phyloP scores from a whole-genome alignment of 2,797 vertebrate genomes.

The Adelosebastes latens region DNA sequence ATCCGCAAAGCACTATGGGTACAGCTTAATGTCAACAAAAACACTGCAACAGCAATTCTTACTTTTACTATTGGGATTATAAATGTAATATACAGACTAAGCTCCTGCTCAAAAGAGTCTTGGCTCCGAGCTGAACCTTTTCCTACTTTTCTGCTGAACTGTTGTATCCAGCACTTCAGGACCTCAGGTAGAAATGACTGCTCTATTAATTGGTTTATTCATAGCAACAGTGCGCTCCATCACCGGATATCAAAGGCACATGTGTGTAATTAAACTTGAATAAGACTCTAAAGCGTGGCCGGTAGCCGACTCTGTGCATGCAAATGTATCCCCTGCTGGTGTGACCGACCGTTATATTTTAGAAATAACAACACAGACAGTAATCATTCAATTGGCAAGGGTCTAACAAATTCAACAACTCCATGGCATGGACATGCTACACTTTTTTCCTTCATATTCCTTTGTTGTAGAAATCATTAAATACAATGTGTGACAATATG shows the following conservation, averaged over 20 bases:
- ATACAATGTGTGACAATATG: no score
- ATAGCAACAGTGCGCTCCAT: slow-evolving; percentile 41
- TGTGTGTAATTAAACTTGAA: slow-evolving; percentile 57
- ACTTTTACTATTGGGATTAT: slow-evolving; percentile 48
- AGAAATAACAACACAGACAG: slow-evolving; percentile 4
- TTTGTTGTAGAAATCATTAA: no score
- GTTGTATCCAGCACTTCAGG: slow-evolving; percentile 30
- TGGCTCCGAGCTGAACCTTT: slow-evolving; percentile 16
- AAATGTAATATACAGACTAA: slow-evolving; percentile 39
- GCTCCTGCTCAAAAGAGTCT: slow-evolving; percentile 12
- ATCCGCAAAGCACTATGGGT: slow-evolving; percentile 9
- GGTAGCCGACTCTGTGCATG: not conserved
- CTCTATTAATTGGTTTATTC: slow-evolving; percentile 55
- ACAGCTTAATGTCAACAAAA: slow-evolving; percentile 45
- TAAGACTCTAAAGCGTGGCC: slow-evolving; percentile 32
- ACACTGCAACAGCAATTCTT: slow-evolving; percentile 31
- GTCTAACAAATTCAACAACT: not conserved
- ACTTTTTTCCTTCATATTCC: not conserved
- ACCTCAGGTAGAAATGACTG: slow-evolving; percentile 53
- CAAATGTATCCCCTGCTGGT: slow-evolving; percentile 13
- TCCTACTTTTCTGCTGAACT: slow-evolving; percentile 41
- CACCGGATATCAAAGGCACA: slow-evolving; percentile 38
- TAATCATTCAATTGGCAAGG: not conserved
- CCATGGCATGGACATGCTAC: not conserved
- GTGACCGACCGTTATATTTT: slow-evolving; percentile 19